phyloP scores from a whole-genome alignment of 1,140 invertebrate species.

The Eumeta japonica region DNA sequence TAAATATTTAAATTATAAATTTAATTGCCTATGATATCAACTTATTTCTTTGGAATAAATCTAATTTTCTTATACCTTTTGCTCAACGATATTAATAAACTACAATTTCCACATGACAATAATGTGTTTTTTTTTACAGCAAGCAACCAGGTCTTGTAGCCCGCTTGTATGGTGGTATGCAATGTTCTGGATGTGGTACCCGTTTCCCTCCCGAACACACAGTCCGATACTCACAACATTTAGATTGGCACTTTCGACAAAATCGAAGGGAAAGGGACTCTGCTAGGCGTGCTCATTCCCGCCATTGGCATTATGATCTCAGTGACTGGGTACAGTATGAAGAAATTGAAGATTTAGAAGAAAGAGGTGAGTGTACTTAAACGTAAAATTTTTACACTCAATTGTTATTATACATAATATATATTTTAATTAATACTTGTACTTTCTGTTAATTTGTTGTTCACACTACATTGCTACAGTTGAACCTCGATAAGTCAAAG shows the following conservation, averaged over 20 bases:
- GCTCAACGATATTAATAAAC: too few relatives aligned
- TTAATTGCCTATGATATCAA: too few relatives aligned
- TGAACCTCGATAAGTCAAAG: too few relatives aligned
- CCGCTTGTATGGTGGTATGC: conserved; percentile 81
- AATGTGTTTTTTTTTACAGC: conserved; percentile 37
- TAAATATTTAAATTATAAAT: too few relatives aligned
- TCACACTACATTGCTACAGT: too few relatives aligned
- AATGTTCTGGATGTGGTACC: conserved; percentile 91
- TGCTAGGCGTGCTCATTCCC: conserved; percentile 75
- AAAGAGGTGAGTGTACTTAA: conserved; percentile 71
- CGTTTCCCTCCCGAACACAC: conserved; percentile 86
- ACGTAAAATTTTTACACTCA: too few relatives aligned
- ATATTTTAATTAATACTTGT: too few relatives aligned
- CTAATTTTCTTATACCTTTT: too few relatives aligned
- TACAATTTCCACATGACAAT: too few relatives aligned
- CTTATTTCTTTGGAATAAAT: too few relatives aligned
- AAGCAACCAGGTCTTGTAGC: conserved; percentile 68
- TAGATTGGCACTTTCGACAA: conserved; percentile 96
- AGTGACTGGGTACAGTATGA: conserved; percentile 93
- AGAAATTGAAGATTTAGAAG: conserved; percentile 90
- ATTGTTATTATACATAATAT: neutral
- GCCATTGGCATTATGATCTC: conserved; percentile 87
- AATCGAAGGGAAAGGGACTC: conserved; percentile 86
- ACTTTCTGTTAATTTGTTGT: too few relatives aligned
- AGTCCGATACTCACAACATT: conserved; percentile 85